Percentiles rank a stretch among this genome's conserved stretches.
These are phyloP conservation scores for Platycheirus rosarum DNA, from an alignment of 2,888 invertebrate species.

Conservation along the genomic window DNA sequence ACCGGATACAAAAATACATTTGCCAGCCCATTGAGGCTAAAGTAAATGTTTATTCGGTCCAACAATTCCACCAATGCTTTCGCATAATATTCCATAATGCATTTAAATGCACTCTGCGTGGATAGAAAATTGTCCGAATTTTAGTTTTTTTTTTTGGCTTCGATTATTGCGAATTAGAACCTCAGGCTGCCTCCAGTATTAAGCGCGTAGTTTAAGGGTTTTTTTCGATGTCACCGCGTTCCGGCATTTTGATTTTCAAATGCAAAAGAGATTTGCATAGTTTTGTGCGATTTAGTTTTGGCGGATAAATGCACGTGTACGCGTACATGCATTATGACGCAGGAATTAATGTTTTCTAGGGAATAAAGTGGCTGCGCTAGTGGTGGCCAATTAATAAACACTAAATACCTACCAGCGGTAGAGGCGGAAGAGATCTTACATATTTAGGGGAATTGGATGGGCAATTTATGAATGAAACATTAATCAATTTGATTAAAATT, in stretches of 20 bases:
- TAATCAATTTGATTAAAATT: no score
- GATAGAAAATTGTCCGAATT: slow-evolving; percentile 36
- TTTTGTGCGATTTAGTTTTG: not conserved
- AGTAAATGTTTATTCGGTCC: slow-evolving; percentile 70
- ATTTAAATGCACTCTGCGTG: slow-evolving; percentile 45
- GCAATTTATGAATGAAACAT: no score
- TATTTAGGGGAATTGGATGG: not conserved
- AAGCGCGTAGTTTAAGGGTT: slow-evolving; percentile 17
- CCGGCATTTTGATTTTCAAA: slow-evolving; percentile 15
- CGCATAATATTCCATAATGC: slow-evolving; percentile 66
- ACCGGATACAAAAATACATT: slow-evolving; percentile 27
- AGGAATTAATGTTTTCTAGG: slow-evolving; percentile 15
- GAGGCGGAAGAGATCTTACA: not conserved
- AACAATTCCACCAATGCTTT: slow-evolving; percentile 58
- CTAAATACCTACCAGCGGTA: slow-evolving; percentile 1
- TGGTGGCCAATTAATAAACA: slow-evolving; percentile 1
- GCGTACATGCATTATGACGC: slow-evolving; percentile 5
- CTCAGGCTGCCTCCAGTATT: slow-evolving; percentile 10
- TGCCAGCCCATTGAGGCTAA: slow-evolving; percentile 37
- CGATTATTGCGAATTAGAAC: slow-evolving; percentile 25
- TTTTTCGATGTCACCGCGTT: slow-evolving; percentile 18
- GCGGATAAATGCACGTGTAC: not conserved
- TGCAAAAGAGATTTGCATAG: slow-evolving; percentile 22
- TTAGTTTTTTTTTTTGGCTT: slow-evolving; percentile 50
- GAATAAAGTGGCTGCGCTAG: slow-evolving; percentile 29